phyloP scores from a whole-genome alignment of 2,797 vertebrate genomes.

The Alcedo quadribrachys region DNA sequence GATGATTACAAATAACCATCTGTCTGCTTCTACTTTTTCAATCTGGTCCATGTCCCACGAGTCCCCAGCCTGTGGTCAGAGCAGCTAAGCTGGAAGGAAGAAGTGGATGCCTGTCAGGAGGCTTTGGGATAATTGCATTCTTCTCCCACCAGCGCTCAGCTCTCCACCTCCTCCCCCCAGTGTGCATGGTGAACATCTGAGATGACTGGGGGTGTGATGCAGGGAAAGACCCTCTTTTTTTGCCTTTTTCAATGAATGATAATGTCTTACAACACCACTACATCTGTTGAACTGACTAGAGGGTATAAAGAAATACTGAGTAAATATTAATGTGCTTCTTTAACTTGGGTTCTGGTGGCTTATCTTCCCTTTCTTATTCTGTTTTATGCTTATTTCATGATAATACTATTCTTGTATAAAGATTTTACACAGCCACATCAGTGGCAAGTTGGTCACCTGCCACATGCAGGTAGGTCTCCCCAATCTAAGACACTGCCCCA shows the following conservation, averaged over 20 bases:
- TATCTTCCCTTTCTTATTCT: background rate
- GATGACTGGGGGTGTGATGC: conserved; percentile 76
- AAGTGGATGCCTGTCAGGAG: conserved; percentile 69
- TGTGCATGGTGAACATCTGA: conserved; percentile 40
- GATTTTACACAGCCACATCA: background rate
- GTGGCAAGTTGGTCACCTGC: background rate
- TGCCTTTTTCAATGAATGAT: conserved; percentile 62
- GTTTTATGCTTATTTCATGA: conserved; percentile 8
- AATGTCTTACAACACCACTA: conserved; percentile 69
- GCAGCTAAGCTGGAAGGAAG: conserved; percentile 66
- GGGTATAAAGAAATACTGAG: conserved; percentile 71
- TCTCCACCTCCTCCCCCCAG: conserved; percentile 38
- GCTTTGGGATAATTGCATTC: conserved; percentile 82
- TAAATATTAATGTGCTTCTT: conserved; percentile 73
- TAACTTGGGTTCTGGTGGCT: background rate
- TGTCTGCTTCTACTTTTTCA: conserved; percentile 76
- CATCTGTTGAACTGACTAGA: conserved; percentile 81
- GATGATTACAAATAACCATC: conserved; percentile 79
- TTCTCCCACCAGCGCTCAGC: conserved; percentile 69
- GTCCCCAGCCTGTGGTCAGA: conserved; percentile 74
- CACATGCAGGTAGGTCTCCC: background rate
- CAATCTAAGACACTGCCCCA: background rate
- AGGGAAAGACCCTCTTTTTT: conserved; percentile 46
- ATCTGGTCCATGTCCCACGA: conserved; percentile 78
- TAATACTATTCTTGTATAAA: background rate